Conservation (phyloP, 2,113 vertebrate genomes). For the Pelmatolapia mariae region DNA sequence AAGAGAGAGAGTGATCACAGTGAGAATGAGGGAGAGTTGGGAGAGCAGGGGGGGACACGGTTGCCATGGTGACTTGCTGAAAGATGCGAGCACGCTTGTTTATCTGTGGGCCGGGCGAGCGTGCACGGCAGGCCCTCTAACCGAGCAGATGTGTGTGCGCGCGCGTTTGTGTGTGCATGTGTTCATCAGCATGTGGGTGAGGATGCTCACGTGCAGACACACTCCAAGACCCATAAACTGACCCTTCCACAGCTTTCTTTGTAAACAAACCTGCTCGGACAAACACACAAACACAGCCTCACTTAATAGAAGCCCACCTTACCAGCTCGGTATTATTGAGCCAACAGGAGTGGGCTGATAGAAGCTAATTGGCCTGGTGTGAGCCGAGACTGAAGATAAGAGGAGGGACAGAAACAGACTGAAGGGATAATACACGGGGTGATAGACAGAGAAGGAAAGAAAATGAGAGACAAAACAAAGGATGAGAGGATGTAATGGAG, state of each 20-base stretch:
- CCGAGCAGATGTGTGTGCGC: constrained; percentile 59
- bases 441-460: neutral
- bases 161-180: constrained; percentile 2
- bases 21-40: constrained; percentile 27
- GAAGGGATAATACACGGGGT: neutral
- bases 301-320: constrained; percentile 17
- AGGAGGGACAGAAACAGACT: neutral
- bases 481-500: neutral
- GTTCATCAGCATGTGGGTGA: neutral
- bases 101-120: constrained; percentile 69
- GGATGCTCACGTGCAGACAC: neutral
- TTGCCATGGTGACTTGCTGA: constrained; percentile 74
- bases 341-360: constrained; percentile 22
- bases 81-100: constrained; percentile 73
- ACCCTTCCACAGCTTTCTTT: constrained; percentile 19
- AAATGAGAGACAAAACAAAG: constrained; percentile 25
- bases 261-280: constrained; percentile 35
- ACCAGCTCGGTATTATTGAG: constrained; percentile 33
- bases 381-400: constrained; percentile 5
- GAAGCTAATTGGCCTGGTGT: constrained; percentile 32
- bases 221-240: constrained; percentile 17
- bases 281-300: neutral
- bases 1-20: constrained; percentile 15
- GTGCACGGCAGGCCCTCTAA: constrained; percentile 41
- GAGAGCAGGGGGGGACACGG: constrained; percentile 46